phyloP scores from a whole-genome alignment of 1,140 invertebrate species.

The Phenacoccus solenopsis region DNA sequence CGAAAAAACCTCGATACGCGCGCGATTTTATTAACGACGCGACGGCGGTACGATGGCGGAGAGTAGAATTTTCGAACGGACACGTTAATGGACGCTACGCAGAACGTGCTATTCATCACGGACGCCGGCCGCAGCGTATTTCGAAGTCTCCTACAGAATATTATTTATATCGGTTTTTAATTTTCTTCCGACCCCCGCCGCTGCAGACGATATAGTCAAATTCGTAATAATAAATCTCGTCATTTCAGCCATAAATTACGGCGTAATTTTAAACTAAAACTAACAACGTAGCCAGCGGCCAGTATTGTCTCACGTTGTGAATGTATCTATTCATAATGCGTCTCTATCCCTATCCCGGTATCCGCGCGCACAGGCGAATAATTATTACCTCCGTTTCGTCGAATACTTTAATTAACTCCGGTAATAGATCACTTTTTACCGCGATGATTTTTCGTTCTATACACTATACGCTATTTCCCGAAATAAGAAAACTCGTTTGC shows the following conservation, averaged over 20 bases:
- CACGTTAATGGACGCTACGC: not conserved
- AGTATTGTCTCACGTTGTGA: slow-evolving; percentile 17
- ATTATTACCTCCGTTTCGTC: not conserved
- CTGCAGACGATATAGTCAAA: slow-evolving; percentile 5
- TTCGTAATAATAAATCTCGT: slow-evolving; percentile 15
- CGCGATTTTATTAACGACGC: too few species aligned
- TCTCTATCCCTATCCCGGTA: too few species aligned
- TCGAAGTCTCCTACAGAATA: slow-evolving; percentile 11
- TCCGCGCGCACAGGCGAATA: not conserved
- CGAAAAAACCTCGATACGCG: too few species aligned
- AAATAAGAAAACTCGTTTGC: not conserved
- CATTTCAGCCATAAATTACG: slow-evolving; percentile 12
- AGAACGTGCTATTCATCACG: not conserved
- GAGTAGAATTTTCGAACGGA: not conserved
- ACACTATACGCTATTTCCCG: not conserved
- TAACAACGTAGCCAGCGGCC: slow-evolving; percentile 12
- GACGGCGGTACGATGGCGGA: not conserved
- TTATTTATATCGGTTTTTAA: slow-evolving; percentile 17
- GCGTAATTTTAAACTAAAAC: slow-evolving; percentile 10
- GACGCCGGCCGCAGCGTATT: not conserved
- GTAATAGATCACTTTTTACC: not conserved
- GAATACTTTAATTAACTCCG: slow-evolving; percentile 2
- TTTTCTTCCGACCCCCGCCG: slow-evolving; percentile 12
- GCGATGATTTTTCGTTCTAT: not conserved
- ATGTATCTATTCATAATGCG: slow-evolving; percentile 4